Evolutionary conservation across 2,113 vertebrate species (phyloP), one percentile per base, ranked within the genome.

Genomic region (Campylorhamphus procurvoides): DNA sequence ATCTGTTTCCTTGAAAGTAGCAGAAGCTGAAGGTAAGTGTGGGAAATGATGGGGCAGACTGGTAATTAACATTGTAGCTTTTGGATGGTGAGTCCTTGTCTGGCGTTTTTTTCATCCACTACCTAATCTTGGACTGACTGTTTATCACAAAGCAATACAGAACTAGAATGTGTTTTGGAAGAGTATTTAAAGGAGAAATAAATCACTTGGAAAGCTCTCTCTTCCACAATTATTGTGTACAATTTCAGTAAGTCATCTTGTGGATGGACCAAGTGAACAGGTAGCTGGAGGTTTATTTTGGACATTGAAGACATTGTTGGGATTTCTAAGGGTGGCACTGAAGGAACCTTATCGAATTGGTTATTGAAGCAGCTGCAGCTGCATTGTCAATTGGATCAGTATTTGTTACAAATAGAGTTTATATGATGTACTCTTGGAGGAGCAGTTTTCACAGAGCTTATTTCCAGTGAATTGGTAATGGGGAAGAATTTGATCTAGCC

Each of bases 401-500:
- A 68, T 91, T 91, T 93, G 77, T 78, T 95, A 53, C 40, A 64
- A 79, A 72, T 68, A 76, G 49, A 25, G 93, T 94, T 91, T 46
- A 71, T 84, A 72, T 73, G 6, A 76, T 49, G 14, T 56, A 17
- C 33, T 91, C 50, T 62, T 89, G 55, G 42, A 91, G 39, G 42
- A 79, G 37, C 52, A 66, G 58, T 40, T 91, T 94, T 94, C 79
- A 33, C 80, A 66, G 37, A 73, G 66, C 46, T 73, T 94, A 80
- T 96, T 95, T 89, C 50, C 63, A 42, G 35, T 87, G 74, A 91
- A 95, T 76, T 76, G 46, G 10, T 93, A 93, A 91, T 89, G 33
- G 81, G 46, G 42, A 94, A 82, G 75, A 93, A 91, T 95, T 87
- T 96, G 74, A 69, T 91, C 49, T 91, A 90, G 60, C 89, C 89